Evolutionary conservation across 2,888 invertebrate genomes (phyloP), one percentile per base, ranked within the genome.

Genomic region (Sipha maydis): DNA sequence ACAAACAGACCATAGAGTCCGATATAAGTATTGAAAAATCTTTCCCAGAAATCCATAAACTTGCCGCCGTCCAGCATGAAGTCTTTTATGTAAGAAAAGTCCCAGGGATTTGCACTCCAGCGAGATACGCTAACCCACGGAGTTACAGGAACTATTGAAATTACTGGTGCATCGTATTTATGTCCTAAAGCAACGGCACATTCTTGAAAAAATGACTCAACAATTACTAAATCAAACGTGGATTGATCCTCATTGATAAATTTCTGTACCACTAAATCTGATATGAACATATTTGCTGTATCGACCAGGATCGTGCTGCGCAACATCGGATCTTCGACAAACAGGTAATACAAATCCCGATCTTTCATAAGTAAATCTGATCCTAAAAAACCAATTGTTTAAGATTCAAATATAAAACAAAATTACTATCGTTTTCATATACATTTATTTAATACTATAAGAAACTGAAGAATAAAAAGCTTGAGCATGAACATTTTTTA

Each of bases 101-200:
- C 80, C 21, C 61, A 0, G 4, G 88, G 88, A 41, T 88, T 88
- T 4, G 31, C 75, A 5, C 75, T 38, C 80, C 82, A 82, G 3
- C 31, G 75, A 5, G 88, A 88, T n/a, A 71, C 41, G n/a, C 80
- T 73, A n/a, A 31, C 7, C 88, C 88, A 88, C 41, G 88, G 88
- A 4, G 88, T 0, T 1, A 75, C 73, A 3, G 88, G 88, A 19
- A 88, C 41, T 3, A 88, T 25, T 14, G 25, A 11, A 25, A 92
- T 90, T 14, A 91, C 86, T 0, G 92, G 92, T 5, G 91, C 90
- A 11, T 91, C 90, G 9, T 91, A 90, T 14, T 91, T 85, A 69
- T 91, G 89, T 3, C 91, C 91, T 3, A 92, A 41, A 0, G 91
- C 90, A 1, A 90, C 90, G 80, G 90, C 91, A 89, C 92, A 91